Evolutionary conservation across 2,888 invertebrate genomes (phyloP).

Genomic region (Ormyrus pomaceus): DNA sequence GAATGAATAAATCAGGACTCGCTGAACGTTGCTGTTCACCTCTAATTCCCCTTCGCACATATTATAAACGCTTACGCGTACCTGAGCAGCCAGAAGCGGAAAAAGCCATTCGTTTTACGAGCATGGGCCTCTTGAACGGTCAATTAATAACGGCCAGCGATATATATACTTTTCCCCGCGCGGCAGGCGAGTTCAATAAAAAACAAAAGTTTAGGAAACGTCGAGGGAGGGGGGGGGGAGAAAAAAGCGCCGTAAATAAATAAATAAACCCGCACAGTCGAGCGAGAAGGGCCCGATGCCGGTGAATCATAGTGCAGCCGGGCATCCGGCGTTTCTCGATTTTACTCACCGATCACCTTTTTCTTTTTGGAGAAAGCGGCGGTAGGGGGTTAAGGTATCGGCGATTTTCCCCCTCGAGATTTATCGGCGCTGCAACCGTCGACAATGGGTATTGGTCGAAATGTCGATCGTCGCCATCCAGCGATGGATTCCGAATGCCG

Average conservation of each 20-base stretch:
- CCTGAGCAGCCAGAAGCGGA: too few relatives aligned
- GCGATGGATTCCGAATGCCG: too few relatives aligned
- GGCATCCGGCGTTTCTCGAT: neutral
- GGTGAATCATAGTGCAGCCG: constrained; percentile 35
- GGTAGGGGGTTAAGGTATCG: neutral
- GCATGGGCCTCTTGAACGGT: constrained; percentile 16
- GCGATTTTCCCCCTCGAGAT: constrained; percentile 19
- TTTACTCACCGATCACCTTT: neutral
- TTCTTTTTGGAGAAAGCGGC: neutral
- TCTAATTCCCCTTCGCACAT: neutral
- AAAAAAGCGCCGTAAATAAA: neutral
- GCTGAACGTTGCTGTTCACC: too few relatives aligned
- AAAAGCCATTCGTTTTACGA: constrained; percentile 29
- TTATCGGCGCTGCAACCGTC: constrained; percentile 34
- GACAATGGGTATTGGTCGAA: neutral
- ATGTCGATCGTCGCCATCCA: neutral
- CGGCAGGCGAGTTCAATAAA: neutral
- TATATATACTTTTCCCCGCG: constrained; percentile 6
- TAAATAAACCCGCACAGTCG: neutral
- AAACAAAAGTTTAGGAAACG: too few relatives aligned
- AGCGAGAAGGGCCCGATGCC: neutral
- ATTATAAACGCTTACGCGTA: neutral
- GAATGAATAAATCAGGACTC: too few relatives aligned
- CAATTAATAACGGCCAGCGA: constrained; percentile 43
- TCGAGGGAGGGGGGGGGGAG: too few relatives aligned